Percentiles rank a stretch among this genome's conserved stretches.
phyloP scores from a whole-genome alignment of 2,797 vertebrate species.

The Thamnophis elegans region DNA sequence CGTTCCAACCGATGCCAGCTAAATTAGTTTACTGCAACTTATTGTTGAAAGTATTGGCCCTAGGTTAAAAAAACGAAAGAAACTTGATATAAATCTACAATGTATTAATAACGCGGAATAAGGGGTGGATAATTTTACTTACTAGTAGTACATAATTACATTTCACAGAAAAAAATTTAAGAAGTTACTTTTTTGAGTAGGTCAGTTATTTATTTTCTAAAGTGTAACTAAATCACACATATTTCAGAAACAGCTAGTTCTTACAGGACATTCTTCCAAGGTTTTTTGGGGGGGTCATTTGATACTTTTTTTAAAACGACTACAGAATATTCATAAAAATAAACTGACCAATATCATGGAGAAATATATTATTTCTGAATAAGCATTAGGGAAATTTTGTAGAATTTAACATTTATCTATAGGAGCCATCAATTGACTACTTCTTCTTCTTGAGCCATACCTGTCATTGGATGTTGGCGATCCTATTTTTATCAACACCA shows the following conservation, averaged over 20 bases:
- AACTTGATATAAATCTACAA: not conserved
- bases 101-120: not conserved
- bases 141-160: not conserved
- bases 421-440: not conserved
- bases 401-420: not conserved
- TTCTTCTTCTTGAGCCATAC: no score
- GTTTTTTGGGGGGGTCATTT: not conserved
- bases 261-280: not conserved
- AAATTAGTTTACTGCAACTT: not conserved
- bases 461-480: no score
- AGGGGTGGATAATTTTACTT: not conserved
- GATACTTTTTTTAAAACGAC: not conserved
- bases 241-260: not conserved
- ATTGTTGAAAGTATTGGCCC: not conserved
- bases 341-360: not conserved
- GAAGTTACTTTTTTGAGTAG: not conserved
- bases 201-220: not conserved
- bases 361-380: not conserved
- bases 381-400: not conserved
- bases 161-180: not conserved
- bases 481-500: not conserved
- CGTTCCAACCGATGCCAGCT: not conserved
- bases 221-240: not conserved
- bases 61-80: not conserved
- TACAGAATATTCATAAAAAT: not conserved